A percentile compares a stretch with the other conserved stretches of the same genome.
Evolutionary conservation across 1,140 invertebrate genomes (phyloP).

Genomic region (Drosophila chauvacae): DNA sequence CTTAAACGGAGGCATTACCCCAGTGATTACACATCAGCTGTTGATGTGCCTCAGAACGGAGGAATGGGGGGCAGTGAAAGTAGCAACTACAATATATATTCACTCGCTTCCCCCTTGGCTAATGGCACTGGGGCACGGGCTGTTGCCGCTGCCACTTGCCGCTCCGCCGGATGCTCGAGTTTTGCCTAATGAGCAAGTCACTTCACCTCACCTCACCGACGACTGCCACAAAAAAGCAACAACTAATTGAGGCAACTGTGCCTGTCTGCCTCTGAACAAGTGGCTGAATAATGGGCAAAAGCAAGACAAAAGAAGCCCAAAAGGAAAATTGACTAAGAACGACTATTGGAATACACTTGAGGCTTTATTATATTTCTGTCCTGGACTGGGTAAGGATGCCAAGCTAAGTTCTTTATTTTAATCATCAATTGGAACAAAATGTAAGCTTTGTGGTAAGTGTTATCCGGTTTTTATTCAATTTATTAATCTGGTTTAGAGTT

Average conservation of each 20-base stretch:
- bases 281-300: conserved; percentile 55
- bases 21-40: conserved; percentile 16
- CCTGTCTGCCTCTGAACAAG: conserved; percentile 41
- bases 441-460: no score
- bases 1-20: neutral
- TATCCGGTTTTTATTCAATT: neutral
- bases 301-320: conserved; percentile 21
- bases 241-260: conserved; percentile 64
- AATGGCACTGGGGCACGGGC: conserved; percentile 24
- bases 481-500: neutral
- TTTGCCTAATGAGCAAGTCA: conserved; percentile 40
- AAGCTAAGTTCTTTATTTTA: neutral
- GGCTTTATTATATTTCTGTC: neutral
- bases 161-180: conserved; percentile 54
- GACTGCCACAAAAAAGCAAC: conserved; percentile 31
- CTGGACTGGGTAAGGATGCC: neutral
- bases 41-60: neutral
- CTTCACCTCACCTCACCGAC: conserved; percentile 12
- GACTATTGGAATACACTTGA: neutral
- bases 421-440: no score
- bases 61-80: conserved; percentile 24
- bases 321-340: neutral
- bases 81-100: neutral
- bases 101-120: neutral
- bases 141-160: conserved; percentile 16